A percentile compares a stretch with the other conserved stretches of the same genome.
phyloP scores from a whole-genome alignment of 1,140 invertebrate species.

The Drosophila seguyi region DNA sequence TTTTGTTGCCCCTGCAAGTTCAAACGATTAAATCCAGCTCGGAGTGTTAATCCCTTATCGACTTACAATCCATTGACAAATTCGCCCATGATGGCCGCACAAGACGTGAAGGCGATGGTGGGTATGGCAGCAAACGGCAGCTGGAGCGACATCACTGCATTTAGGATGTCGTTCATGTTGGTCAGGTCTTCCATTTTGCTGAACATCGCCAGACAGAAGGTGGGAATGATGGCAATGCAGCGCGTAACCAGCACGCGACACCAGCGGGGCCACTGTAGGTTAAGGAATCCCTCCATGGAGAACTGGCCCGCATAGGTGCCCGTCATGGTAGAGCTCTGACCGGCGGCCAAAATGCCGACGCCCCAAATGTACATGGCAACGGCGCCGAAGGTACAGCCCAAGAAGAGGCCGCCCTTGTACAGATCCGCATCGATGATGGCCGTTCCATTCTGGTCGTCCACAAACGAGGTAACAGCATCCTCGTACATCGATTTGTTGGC shows the following conservation, averaged over 20 bases:
- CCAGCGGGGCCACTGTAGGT: slow-evolving; percentile 95
- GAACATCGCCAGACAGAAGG: slow-evolving; percentile 91
- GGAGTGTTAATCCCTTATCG: slow-evolving; percentile 69
- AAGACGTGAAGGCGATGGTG: slow-evolving; percentile 94
- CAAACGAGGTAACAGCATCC: slow-evolving; percentile 75
- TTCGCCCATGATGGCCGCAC: slow-evolving; percentile 92
- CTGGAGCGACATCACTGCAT: slow-evolving; percentile 95
- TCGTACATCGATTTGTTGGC: slow-evolving; percentile 75
- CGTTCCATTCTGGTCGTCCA: slow-evolving; percentile 73
- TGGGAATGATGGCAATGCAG: slow-evolving; percentile 95
- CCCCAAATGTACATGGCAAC: slow-evolving; percentile 96
- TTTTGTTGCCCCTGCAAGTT: slow-evolving; percentile 88
- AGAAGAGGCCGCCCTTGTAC: slow-evolving; percentile 93
- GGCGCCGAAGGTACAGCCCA: slow-evolving; percentile 93
- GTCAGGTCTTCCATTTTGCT: slow-evolving; percentile 91
- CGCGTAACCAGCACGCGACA: slow-evolving; percentile 94
- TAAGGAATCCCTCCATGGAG: slow-evolving; percentile 95
- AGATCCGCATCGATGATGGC: slow-evolving; percentile 90
- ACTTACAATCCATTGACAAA: slow-evolving; percentile 89
- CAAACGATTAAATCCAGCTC: slow-evolving; percentile 31
- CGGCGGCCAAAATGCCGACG: slow-evolving; percentile 95
- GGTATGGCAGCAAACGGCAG: slow-evolving; percentile 94
- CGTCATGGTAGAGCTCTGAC: slow-evolving; percentile 96
- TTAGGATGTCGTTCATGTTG: slow-evolving; percentile 95
- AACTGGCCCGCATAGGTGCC: slow-evolving; percentile 92